Evolutionary conservation across 1,140 invertebrate species (phyloP).

Genomic region (Pogonomyrmex barbatus): DNA sequence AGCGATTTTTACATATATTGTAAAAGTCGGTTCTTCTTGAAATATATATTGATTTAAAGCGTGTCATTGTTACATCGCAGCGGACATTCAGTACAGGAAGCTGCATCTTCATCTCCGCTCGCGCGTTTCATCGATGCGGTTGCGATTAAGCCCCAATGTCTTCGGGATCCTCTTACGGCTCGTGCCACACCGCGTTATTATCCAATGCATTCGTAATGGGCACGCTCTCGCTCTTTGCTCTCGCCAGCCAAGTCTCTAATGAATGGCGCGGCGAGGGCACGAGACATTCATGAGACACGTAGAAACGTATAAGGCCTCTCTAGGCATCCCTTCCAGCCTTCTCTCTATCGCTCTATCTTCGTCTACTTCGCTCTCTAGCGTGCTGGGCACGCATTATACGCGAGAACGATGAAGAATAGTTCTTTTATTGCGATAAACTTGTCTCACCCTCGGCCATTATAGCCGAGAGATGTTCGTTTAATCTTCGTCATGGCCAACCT

Average conservation of each 20-base stretch:
- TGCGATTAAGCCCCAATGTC: conserved; percentile 46
- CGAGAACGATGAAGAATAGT: conserved; percentile 24
- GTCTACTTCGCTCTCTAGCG: conserved; percentile 22
- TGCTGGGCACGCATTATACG: conserved; percentile 22
- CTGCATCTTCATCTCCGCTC: conserved; percentile 43
- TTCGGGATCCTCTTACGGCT: conserved; percentile 65
- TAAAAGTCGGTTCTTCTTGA: not conserved
- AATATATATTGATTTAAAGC: conserved; percentile 14
- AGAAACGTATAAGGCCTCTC: conserved; percentile 64
- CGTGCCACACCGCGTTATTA: conserved; percentile 73
- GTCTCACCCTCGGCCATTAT: not conserved
- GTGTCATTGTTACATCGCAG: no score
- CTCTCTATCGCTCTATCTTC: conserved; percentile 6
- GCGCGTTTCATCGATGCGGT: not conserved
- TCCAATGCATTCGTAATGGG: conserved; percentile 76
- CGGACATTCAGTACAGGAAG: conserved; percentile 21
- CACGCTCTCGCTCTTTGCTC: conserved; percentile 63
- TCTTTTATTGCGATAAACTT: conserved; percentile 24
- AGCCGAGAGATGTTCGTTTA: not conserved
- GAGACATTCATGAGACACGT: conserved; percentile 69
- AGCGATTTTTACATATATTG: not conserved
- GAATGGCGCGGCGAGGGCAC: conserved; percentile 67
- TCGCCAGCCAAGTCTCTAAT: conserved; percentile 67
- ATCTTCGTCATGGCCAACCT: not conserved
- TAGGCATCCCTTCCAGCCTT: conserved; percentile 26